phyloP scores from a whole-genome alignment of 2,888 invertebrate genomes.

The Trichogramma evanescens region DNA sequence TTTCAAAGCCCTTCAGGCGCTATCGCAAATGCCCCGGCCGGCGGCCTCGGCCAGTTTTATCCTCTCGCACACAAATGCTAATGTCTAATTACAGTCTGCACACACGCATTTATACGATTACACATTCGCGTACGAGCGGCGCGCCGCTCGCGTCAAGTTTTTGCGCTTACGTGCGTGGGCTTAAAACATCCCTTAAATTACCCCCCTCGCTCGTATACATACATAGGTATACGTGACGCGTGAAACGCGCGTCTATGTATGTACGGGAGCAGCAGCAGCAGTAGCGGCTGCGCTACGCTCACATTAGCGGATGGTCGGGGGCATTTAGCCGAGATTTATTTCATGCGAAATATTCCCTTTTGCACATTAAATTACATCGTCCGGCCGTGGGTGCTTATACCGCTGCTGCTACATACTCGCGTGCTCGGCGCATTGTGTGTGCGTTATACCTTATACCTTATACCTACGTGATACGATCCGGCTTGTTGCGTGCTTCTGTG shows the following conservation, averaged over 20 bases:
- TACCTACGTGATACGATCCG: too few species aligned
- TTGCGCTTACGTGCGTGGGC: constrained; percentile 35
- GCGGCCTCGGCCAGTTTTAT: constrained; percentile 9
- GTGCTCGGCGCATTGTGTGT: background rate
- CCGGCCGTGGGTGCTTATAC: background rate
- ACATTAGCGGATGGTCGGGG: constrained; percentile 19
- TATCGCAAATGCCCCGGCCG: too few species aligned
- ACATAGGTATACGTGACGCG: too few species aligned
- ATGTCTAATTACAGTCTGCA: constrained; percentile 40
- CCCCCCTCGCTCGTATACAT: constrained; percentile 30
- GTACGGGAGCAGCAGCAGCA: too few species aligned
- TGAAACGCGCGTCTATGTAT: too few species aligned
- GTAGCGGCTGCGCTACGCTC: background rate
- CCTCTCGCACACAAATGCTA: constrained; percentile 41
- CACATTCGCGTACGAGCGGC: constrained; percentile 30
- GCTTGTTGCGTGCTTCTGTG: too few species aligned
- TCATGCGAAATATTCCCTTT: constrained; percentile 43
- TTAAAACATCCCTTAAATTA: constrained; percentile 48
- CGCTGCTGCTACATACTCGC: constrained; percentile 1
- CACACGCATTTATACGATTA: background rate
- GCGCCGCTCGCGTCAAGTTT: constrained; percentile 38
- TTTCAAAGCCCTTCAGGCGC: too few species aligned
- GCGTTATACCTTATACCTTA: too few species aligned
- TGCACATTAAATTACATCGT: constrained; percentile 37
- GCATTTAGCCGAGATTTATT: constrained; percentile 45